Base-by-base conservation (phyloP, 2,113 vertebrate species). In the Xiphias gladius region DNA sequence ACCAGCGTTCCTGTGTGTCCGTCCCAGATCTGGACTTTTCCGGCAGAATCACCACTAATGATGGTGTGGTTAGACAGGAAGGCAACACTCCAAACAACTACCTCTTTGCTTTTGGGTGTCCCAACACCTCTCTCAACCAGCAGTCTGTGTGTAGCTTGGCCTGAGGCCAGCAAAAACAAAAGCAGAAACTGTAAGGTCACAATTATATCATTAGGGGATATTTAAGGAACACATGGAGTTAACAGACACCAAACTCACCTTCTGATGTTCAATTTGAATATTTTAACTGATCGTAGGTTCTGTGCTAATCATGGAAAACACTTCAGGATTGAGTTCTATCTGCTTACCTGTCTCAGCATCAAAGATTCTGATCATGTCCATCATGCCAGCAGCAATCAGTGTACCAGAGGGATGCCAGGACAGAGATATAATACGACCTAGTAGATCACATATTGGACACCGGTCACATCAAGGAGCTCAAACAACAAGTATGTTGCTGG, bases 11-110 rank as follows among this genome's bases (percentile, higher is more conserved):
- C 98, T 0, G 90, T 96, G 35, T 92, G 20, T 16, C 96, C 95
- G 37, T 99, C 96, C 98, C 98, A 99, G 79, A 99, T 91, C 93
- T 98, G 98, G 70, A 99, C 96, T 86, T 97, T 97, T 26, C 98
- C 98, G 0, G 95, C 95, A 0, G 98, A 99, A 75, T 99, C 98
- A 0, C 95, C 95, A 4, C 97, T 99, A 79, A 98, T 24, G 3
- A 99, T 76, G 0, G 97, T 96, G 91, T 95, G 90, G 0, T 96
- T 90, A 0, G 96, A 96, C n/a, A 99, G 93, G 84, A 97, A 97
- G 41, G 84, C 91, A n/a, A 99, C 66, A 48, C 95, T 93, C 98
- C 98, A 99, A 3, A 99, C 96, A 4, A 98, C 92, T 5, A 97
- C 97, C 78, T 96, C 96, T 0, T 59, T 89, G 59, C 76, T 94